Evolutionary conservation across 2,888 invertebrate species (phyloP).

Genomic region (Lycocerus yunnanus): DNA sequence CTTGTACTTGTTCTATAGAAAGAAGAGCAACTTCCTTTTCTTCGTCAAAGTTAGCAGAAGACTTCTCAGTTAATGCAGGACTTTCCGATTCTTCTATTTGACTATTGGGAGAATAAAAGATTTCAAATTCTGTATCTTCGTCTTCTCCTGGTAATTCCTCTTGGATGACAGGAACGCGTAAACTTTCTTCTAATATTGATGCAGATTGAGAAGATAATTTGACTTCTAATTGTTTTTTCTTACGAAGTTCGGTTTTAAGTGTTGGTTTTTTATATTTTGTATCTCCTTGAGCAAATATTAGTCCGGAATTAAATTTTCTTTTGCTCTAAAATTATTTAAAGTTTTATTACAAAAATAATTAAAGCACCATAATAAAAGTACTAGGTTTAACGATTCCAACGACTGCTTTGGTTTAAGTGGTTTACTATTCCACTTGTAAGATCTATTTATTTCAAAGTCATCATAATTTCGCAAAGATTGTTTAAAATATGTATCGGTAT

Average conservation of each 20-base stretch:
- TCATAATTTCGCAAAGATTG: slow-evolving; percentile 49
- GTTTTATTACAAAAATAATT: background rate
- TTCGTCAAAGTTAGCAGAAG: slow-evolving; percentile 19
- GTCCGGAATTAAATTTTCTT: background rate
- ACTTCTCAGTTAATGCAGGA: background rate
- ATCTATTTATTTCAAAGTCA: slow-evolving; percentile 41
- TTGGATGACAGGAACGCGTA: background rate
- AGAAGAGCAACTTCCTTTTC: background rate
- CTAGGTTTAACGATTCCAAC: slow-evolving; percentile 4
- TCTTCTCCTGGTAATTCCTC: slow-evolving; percentile 27
- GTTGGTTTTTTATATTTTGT: background rate
- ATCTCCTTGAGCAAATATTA: slow-evolving; percentile 5
- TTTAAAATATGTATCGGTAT: slow-evolving; percentile 48
- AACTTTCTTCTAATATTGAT: background rate
- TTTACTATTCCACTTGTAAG: slow-evolving; percentile 5
- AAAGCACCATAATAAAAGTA: background rate
- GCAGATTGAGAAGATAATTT: background rate
- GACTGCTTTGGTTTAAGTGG: slow-evolving; percentile 1
- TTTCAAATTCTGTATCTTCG: slow-evolving; percentile 34
- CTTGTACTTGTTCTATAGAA: background rate
- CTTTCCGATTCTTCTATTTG: slow-evolving; percentile 27
- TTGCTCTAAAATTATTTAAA: background rate
- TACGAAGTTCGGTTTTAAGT: background rate
- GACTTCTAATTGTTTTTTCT: background rate
- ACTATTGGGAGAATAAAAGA: slow-evolving; percentile 42